phyloP scores from a whole-genome alignment of 2,797 vertebrate genomes.

The Enteromius thamalakanensis region DNA sequence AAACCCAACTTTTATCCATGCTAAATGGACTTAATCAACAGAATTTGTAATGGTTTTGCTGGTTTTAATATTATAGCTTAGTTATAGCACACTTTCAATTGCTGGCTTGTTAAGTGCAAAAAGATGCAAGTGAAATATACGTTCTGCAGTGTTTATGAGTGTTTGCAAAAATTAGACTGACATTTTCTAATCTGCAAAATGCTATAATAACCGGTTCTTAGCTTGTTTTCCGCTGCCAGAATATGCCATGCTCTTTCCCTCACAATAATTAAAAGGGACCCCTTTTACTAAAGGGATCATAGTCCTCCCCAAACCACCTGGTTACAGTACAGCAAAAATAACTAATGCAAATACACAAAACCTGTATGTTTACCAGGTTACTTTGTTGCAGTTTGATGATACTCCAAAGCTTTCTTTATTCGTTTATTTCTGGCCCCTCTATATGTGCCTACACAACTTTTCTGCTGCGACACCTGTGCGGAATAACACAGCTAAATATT shows the following conservation, averaged over 20 bases:
- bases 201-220: not conserved
- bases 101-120: not conserved
- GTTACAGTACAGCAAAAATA: not conserved
- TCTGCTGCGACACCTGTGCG: not conserved
- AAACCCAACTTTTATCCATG: too few relatives aligned
- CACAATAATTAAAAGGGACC: not conserved
- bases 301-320: not conserved
- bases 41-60: not conserved
- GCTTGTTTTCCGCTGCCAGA: not conserved
- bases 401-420: not conserved
- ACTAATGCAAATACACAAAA: not conserved
- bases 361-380: not conserved
- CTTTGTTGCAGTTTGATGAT: not conserved
- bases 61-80: not conserved
- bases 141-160: not conserved
- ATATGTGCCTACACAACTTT: not conserved
- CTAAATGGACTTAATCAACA: not conserved
- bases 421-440: not conserved
- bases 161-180: not conserved
- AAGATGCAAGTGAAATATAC: not conserved
- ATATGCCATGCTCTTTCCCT: not conserved
- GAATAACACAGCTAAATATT: not conserved
- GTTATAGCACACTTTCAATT: not conserved
- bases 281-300: not conserved
- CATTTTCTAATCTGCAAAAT: not conserved